phyloP scores from a whole-genome alignment of 2,797 vertebrate species.

The Tapera naevia region DNA sequence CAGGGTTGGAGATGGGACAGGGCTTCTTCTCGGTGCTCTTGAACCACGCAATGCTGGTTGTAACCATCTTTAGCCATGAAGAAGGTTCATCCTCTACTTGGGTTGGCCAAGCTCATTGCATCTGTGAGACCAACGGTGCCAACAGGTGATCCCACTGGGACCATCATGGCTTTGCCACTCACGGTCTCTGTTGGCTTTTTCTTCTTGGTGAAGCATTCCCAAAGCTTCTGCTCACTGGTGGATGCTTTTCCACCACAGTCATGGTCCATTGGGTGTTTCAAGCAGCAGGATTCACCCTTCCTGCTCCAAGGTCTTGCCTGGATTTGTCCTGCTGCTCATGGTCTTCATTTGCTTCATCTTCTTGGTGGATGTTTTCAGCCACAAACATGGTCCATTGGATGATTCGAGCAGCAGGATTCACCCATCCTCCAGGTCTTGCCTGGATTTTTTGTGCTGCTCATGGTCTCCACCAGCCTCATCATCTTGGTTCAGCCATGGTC shows the following conservation, averaged over 20 bases:
- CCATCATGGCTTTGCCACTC: neutral
- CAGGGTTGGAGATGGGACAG: fast-evolving
- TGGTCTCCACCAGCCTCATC: no score
- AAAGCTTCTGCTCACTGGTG: fast-evolving
- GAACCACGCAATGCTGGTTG: neutral
- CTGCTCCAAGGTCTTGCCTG: no score
- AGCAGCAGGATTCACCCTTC: no score
- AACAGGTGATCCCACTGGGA: fast-evolving
- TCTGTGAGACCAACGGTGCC: no score
- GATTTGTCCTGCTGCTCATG: no score
- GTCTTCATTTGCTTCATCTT: no score
- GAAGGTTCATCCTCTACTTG: neutral
- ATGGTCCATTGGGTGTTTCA: no score
- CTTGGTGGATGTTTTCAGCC: neutral
- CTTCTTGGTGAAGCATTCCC: neutral
- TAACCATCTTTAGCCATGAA: fast-evolving
- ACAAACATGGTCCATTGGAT: fast-evolving
- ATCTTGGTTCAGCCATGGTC: neutral
- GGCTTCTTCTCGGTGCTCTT: neutral
- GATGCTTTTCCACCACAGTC: neutral
- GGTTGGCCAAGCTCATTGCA: neutral
- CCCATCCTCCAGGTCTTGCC: neutral
- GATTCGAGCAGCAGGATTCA: neutral
- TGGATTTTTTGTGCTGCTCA: no score
- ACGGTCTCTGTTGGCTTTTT: fast-evolving